Conservation (phyloP, 1,140 invertebrate species). For the Oncopeltus fasciatus region DNA sequence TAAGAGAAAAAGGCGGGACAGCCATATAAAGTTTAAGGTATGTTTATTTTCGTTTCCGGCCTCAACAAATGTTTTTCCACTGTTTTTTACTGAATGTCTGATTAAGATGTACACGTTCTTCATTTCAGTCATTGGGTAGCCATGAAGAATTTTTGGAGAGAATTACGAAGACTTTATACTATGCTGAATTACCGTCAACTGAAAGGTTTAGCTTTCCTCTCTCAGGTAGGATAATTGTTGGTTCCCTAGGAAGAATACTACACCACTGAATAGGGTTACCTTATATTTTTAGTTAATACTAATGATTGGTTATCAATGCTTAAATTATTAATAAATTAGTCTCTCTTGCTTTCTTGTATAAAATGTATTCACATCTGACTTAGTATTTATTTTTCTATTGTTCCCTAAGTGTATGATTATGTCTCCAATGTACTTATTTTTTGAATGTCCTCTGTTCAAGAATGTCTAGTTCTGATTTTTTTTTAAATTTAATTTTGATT, state of each 20-base stretch:
- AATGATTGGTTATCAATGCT: not conserved
- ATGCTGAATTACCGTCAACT: slow-evolving; percentile 54
- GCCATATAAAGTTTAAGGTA: slow-evolving; percentile 13
- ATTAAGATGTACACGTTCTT: slow-evolving; percentile 5
- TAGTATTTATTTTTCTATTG: not conserved
- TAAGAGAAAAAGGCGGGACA: slow-evolving; percentile 15
- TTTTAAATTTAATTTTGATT: too few species aligned
- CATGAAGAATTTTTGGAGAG: slow-evolving; percentile 59
- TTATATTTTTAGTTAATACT: slow-evolving; percentile 13
- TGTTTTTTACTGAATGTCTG: not conserved
- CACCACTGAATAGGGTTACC: too few species aligned
- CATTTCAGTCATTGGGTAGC: slow-evolving; percentile 44
- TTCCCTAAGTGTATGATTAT: too few species aligned
- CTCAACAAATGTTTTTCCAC: not conserved
- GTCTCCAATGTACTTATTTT: too few species aligned
- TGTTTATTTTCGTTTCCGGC: not conserved
- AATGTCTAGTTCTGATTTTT: too few species aligned
- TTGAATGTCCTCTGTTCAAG: too few species aligned
- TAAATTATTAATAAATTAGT: not conserved
- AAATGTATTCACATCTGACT: not conserved
- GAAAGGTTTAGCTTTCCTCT: slow-evolving; percentile 61
- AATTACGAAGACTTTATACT: slow-evolving; percentile 73
- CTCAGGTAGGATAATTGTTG: slow-evolving; percentile 59
- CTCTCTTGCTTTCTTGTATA: not conserved
- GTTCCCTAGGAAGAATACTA: too few species aligned